Base-by-base conservation (phyloP, 2,888 invertebrate genomes). In the Synanthedon vespiformis region DNA sequence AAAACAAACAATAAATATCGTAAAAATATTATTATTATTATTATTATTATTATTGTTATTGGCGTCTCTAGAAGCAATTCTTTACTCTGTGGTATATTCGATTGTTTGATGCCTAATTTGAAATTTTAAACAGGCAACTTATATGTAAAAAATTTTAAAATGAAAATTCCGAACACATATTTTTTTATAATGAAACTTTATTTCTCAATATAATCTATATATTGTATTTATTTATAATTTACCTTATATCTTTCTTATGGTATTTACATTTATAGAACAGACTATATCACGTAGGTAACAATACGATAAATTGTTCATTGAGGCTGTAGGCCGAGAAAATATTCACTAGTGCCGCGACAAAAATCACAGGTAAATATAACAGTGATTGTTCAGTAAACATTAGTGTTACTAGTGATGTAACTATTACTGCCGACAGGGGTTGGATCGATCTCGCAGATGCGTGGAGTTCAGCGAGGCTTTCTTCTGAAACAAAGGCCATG, bases 391-490 rank as follows among this genome's bases (percentile, higher is more conserved):
- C 69, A 34, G 69, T 64, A 61, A 72, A 53, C 12, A 61, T 60
- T 64, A 73, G 56, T 53, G 72, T 65, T 61, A 71, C 53, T 40
- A 75, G 57, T 61, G 77, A 57, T 48, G 65, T 62, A 56, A 77
- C 64, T 2, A 70, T 63, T 49, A 49, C 16, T 54, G 64, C 61
- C 34, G 76, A 63, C n/a, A 80, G 71, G 2, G 74, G 71, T 12
- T 72, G 71, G 8, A 69, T 63, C 2, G 73, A 63, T 50, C 60
- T 61, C 1, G 71, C 68, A 1, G 76, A 76, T 16, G 86, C 87
- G 63, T 88, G 88, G 2, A 88, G 77, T 56, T 88, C 88, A 0
- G 88, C 88, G 53, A 88, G 78, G 63, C 88, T 88, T 80, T 88
- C 85, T 86, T 78, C 81, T 85, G 84, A 54, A 87, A 87, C 84